These are phyloP conservation scores for Neosalanx taihuensis DNA, from an alignment of 2,797 vertebrate species.

Conservation along the genomic window DNA sequence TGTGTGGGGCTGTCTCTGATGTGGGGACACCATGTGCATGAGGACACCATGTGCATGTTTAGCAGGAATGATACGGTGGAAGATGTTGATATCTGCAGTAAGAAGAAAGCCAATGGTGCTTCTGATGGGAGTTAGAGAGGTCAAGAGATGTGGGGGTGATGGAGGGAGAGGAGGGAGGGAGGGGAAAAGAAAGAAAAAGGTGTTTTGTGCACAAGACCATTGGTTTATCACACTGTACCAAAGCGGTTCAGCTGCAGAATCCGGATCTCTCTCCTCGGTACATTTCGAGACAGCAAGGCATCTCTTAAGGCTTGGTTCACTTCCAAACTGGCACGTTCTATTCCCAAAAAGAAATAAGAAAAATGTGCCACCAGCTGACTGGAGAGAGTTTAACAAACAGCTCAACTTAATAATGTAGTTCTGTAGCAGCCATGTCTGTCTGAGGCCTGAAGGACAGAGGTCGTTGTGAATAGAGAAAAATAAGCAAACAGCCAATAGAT, in stretches of 20 bases:
- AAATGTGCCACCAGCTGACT: background rate
- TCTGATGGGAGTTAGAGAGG: background rate
- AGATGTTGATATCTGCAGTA: background rate
- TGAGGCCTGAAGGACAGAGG: too few relatives aligned
- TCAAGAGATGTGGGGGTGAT: background rate
- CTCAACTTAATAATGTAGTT: too few relatives aligned
- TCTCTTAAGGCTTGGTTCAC: slow-evolving; percentile 46
- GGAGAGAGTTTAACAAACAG: too few relatives aligned
- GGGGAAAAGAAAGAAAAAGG: slow-evolving; percentile 3
- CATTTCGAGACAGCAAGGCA: slow-evolving; percentile 46
- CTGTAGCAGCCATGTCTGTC: too few relatives aligned
- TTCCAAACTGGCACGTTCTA: slow-evolving; percentile 59
- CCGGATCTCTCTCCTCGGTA: slow-evolving; percentile 59
- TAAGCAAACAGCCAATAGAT: too few relatives aligned
- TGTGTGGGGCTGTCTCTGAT: too few relatives aligned
- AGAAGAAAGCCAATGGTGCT: background rate
- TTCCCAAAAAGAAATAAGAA: background rate
- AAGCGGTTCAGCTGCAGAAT: slow-evolving; percentile 58
- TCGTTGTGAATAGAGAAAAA: too few relatives aligned
- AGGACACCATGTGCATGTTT: too few relatives aligned
- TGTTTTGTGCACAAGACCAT: background rate
- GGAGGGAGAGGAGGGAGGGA: background rate
- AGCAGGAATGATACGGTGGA: background rate
- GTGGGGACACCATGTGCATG: too few relatives aligned
- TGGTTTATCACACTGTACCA: slow-evolving; percentile 45